Percentiles rank a stretch among this genome's conserved stretches.
Conservation (phyloP, 2,797 vertebrate genomes). For the Bradypodion pumilum region DNA sequence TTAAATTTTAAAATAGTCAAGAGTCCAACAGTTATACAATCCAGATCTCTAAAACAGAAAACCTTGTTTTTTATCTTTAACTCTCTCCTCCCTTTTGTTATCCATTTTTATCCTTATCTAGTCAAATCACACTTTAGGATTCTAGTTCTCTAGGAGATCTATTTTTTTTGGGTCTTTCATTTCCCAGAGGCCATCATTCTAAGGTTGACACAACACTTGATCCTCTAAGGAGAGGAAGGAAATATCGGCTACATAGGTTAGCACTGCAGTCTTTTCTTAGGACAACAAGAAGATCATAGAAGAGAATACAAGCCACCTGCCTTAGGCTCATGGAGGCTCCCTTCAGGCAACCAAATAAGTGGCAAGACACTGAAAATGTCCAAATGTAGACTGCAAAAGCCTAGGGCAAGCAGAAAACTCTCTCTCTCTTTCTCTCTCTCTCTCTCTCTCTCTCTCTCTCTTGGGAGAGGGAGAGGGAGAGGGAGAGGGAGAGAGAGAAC, state of each 20-base stretch:
- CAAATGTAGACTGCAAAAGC: slow-evolving; percentile 7
- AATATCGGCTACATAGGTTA: neutral
- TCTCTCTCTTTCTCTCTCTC: too few relatives aligned
- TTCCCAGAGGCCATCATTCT: neutral
- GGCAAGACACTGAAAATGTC: slow-evolving; percentile 1
- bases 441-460: too few relatives aligned
- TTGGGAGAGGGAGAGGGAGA: too few relatives aligned
- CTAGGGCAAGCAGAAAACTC: neutral
- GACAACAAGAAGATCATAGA: neutral
- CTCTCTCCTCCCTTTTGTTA: neutral
- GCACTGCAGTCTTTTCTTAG: neutral
- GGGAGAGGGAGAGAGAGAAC: neutral
- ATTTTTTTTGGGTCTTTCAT: neutral
- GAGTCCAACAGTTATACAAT: slow-evolving; percentile 6
- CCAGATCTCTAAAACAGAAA: neutral
- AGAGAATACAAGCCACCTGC: neutral
- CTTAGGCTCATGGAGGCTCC: neutral
- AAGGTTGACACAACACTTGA: neutral
- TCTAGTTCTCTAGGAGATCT: neutral
- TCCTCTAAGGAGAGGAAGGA: neutral
- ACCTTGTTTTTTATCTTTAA: neutral
- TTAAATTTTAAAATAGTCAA: neutral
- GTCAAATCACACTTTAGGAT: neutral
- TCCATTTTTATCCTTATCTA: neutral
- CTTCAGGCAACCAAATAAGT: slow-evolving; percentile 9